Evolutionary conservation across 2,113 vertebrate species (phyloP).

Genomic region (Ariopsis seemanni): DNA sequence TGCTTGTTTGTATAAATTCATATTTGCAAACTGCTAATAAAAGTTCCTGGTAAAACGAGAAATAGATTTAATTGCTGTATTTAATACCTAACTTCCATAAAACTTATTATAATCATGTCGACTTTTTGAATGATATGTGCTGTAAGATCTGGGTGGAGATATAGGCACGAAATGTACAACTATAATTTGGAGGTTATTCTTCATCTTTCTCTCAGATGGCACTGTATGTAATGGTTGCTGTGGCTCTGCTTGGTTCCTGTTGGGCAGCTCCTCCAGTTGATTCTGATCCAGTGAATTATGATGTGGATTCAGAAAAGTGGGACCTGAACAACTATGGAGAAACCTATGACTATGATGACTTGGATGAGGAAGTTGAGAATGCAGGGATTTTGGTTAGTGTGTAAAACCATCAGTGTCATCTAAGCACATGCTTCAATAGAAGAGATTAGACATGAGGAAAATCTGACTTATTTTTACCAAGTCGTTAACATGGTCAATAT

Average conservation of each 20-base stretch:
- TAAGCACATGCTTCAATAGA: background rate
- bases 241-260: conserved; percentile 38
- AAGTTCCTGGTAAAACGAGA: background rate
- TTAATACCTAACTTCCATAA: background rate
- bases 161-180: background rate
- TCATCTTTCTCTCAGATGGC: conserved; percentile 46
- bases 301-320: conserved; percentile 61
- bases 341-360: conserved; percentile 67
- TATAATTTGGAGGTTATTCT: background rate
- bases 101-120: background rate
- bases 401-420: background rate
- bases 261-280: conserved; percentile 49
- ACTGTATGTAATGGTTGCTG: conserved; percentile 39
- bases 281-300: conserved; percentile 39
- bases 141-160: background rate
- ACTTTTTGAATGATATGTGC: background rate
- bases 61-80: background rate
- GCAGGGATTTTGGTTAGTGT: conserved; percentile 6
- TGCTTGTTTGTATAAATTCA: background rate
- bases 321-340: conserved; percentile 72
- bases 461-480: too few species aligned
- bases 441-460: too few species aligned
- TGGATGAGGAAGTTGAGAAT: conserved; percentile 63
- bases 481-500: too few species aligned
- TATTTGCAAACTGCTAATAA: background rate